Percentiles rank a stretch among this genome's conserved stretches.
Conservation (phyloP, 2,888 invertebrate genomes). For the Neria commutata region DNA sequence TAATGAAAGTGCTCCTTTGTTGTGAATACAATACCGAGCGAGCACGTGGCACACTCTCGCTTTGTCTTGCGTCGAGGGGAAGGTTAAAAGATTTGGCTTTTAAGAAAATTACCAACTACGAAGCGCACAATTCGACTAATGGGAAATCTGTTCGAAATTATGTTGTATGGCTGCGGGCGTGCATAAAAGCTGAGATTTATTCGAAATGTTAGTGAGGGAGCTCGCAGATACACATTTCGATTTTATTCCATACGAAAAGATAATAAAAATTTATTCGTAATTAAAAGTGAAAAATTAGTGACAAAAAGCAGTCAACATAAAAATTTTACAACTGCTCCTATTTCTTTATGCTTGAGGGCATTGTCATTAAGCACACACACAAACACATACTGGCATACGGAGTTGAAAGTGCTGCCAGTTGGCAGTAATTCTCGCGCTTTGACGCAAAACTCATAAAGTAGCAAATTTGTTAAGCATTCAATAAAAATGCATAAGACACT, state of each 20-base stretch:
- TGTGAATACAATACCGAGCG: background rate
- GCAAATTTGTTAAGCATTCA: background rate
- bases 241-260: no score
- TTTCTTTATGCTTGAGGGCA: no score
- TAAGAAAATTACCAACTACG: slow-evolving; percentile 15
- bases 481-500: background rate
- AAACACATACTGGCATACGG: no score
- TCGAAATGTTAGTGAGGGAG: no score
- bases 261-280: no score
- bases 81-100: slow-evolving; percentile 17
- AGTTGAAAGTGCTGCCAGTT: no score
- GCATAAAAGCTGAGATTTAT: background rate
- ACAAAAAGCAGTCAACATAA: no score
- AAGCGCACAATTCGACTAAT: background rate
- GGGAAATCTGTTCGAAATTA: background rate
- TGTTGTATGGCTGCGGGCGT: background rate
- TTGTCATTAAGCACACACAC: no score
- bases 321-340: no score
- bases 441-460: background rate
- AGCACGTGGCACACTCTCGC: background rate
- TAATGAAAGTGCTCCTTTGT: background rate
- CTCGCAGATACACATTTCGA: no score
- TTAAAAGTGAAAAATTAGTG: no score
- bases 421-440: background rate
- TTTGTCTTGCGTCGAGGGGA: background rate